A percentile compares a stretch with the other conserved stretches of the same genome.
Conservation (phyloP, 2,888 invertebrate genomes). For the Athalia cordata region DNA sequence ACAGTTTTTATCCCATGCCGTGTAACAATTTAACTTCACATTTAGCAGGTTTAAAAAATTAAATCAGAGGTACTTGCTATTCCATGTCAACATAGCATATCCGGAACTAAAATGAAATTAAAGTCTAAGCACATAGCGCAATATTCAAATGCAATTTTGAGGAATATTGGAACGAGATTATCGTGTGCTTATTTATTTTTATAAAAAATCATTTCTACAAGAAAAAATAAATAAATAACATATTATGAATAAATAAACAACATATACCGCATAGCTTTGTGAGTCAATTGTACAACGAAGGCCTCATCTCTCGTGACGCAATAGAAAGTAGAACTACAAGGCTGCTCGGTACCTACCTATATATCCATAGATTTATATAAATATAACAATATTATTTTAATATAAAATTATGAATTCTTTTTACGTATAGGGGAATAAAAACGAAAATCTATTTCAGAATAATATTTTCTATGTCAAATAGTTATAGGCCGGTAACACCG, state of each 20-base stretch:
- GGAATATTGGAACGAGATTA: neutral
- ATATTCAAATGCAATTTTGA: no score
- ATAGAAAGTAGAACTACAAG: slow-evolving; percentile 66
- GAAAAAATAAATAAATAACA: no score
- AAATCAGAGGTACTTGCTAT: no score
- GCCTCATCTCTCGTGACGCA: slow-evolving; percentile 61
- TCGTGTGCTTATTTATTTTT: neutral
- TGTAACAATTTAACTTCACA: no score
- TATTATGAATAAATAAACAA: neutral
- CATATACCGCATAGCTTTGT: slow-evolving; percentile 12
- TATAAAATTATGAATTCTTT: neutral
- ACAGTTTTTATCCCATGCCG: neutral
- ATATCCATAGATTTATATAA: neutral
- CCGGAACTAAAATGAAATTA: no score
- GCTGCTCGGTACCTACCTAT: slow-evolving; percentile 50
- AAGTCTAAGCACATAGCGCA: no score
- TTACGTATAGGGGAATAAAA: no score
- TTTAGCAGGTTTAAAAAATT: no score
- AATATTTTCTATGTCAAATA: slow-evolving; percentile 2
- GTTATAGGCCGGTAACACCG: no score
- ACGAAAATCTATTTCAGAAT: no score
- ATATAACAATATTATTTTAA: slow-evolving; percentile 1
- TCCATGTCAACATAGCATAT: no score
- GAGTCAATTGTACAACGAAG: slow-evolving; percentile 53
- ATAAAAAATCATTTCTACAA: neutral